phyloP scores from a whole-genome alignment of 1,140 invertebrate genomes.

The Zaprionus lachaisei region DNA sequence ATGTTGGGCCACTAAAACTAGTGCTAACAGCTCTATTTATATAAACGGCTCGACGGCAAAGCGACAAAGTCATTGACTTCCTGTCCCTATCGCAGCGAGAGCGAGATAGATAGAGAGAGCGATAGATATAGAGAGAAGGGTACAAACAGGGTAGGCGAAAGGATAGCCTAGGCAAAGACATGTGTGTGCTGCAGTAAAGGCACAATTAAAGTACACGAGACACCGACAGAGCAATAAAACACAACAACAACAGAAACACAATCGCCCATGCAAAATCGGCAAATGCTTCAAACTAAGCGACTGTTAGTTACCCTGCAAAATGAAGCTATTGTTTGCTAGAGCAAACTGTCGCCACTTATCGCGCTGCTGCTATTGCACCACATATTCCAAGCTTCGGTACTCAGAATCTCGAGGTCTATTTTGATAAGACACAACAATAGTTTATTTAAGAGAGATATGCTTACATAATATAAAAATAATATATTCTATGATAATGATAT shows the following conservation, averaged over 20 bases:
- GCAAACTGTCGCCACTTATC: not conserved
- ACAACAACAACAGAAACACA: constrained; percentile 64
- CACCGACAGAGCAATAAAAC: constrained; percentile 59
- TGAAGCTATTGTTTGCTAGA: not conserved
- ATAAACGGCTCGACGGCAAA: constrained; percentile 57
- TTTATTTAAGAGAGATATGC: no score
- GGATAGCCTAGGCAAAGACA: constrained; percentile 2
- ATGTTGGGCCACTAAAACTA: constrained; percentile 59
- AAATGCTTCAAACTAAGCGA: not conserved
- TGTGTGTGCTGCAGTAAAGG: constrained; percentile 60
- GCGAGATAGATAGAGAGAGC: not conserved
- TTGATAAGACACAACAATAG: no score
- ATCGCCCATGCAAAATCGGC: constrained; percentile 43
- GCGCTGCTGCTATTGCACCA: no score
- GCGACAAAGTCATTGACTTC: constrained; percentile 77
- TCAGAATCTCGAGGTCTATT: no score
- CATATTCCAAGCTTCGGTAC: no score
- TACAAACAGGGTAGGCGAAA: not conserved
- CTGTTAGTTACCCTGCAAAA: constrained; percentile 8
- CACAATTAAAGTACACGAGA: constrained; percentile 76
- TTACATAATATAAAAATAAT: no score
- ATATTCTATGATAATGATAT: no score
- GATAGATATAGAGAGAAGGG: not conserved
- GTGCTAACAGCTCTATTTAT: constrained; percentile 74
- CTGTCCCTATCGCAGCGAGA: constrained; percentile 37